A percentile compares a stretch with the other conserved stretches of the same genome.
Conservation (phyloP, 1,140 invertebrate genomes). For the Cotesia glomerata region DNA sequence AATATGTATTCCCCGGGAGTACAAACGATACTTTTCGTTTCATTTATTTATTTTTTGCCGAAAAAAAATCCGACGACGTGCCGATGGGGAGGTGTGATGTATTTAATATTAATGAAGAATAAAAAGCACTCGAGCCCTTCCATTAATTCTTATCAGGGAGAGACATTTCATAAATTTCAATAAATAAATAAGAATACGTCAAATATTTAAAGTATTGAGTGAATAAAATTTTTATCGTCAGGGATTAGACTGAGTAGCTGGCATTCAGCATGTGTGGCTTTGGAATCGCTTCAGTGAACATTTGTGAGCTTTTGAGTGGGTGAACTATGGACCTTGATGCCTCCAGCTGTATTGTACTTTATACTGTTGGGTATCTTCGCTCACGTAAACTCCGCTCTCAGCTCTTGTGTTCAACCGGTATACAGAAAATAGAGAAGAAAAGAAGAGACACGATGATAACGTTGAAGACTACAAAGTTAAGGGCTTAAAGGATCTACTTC, state of each 20-base stretch:
- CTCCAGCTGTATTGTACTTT: background rate
- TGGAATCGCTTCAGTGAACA: too few relatives aligned
- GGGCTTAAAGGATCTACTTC: background rate
- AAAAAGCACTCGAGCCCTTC: too few relatives aligned
- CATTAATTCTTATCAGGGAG: too few relatives aligned
- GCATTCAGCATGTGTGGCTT: too few relatives aligned
- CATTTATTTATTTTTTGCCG: too few relatives aligned
- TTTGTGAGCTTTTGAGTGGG: background rate
- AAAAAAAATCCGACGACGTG: background rate
- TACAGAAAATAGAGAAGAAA: background rate
- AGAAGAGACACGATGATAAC: slow-evolving; percentile 6
- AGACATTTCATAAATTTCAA: too few relatives aligned
- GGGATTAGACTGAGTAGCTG: too few relatives aligned
- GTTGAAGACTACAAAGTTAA: slow-evolving; percentile 10
- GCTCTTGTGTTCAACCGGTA: too few relatives aligned
- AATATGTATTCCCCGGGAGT: slow-evolving; percentile 4
- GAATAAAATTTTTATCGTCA: too few relatives aligned
- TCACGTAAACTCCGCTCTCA: background rate
- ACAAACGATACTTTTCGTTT: background rate
- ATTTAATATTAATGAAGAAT: too few relatives aligned
- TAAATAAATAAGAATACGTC: too few relatives aligned
- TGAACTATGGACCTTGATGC: background rate
- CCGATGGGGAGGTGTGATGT: background rate
- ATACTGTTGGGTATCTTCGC: background rate
- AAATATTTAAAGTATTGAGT: too few relatives aligned